Percentiles rank a stretch among this genome's conserved stretches.
Conservation (phyloP, 2,888 invertebrate species). For the Taenaris catops region DNA sequence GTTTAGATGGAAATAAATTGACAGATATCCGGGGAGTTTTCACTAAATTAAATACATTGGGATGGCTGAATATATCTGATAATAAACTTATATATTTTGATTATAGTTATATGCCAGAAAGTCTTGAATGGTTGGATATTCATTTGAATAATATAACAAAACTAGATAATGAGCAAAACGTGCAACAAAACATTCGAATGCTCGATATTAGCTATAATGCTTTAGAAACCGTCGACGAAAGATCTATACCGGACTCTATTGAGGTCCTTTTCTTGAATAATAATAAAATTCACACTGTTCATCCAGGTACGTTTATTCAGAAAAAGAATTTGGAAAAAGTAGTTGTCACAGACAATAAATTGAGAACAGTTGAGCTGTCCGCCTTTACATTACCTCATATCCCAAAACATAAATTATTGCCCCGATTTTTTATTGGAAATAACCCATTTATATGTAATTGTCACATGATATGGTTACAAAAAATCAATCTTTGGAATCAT, state of each 20-base stretch:
- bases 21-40: constrained; percentile 88
- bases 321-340: constrained; percentile 87
- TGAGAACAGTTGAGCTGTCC: constrained; percentile 85
- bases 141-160: constrained; percentile 88
- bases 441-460: constrained; percentile 94
- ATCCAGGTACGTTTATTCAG: constrained; percentile 85
- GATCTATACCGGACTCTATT: constrained; percentile 86
- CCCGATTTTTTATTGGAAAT: constrained; percentile 88
- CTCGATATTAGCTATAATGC: constrained; percentile 88
- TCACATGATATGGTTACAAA: constrained; percentile 91
- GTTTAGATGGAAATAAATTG: constrained; percentile 88
- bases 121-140: constrained; percentile 89
- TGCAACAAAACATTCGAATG: constrained; percentile 84
- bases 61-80: constrained; percentile 90
- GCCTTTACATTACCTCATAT: constrained; percentile 85
- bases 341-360: constrained; percentile 86
- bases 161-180: constrained; percentile 85
- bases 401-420: constrained; percentile 83
- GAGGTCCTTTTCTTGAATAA: constrained; percentile 87
- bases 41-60: constrained; percentile 84
- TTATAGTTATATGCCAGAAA: constrained; percentile 87
- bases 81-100: constrained; percentile 89
- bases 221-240: constrained; percentile 83
- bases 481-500: constrained; percentile 87
- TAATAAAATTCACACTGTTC: constrained; percentile 85